Percentiles rank a stretch among this genome's conserved stretches.
These are phyloP conservation scores for Steinernema scapterisci DNA, from an alignment of 2,888 invertebrate species.

Conservation along the genomic window DNA sequence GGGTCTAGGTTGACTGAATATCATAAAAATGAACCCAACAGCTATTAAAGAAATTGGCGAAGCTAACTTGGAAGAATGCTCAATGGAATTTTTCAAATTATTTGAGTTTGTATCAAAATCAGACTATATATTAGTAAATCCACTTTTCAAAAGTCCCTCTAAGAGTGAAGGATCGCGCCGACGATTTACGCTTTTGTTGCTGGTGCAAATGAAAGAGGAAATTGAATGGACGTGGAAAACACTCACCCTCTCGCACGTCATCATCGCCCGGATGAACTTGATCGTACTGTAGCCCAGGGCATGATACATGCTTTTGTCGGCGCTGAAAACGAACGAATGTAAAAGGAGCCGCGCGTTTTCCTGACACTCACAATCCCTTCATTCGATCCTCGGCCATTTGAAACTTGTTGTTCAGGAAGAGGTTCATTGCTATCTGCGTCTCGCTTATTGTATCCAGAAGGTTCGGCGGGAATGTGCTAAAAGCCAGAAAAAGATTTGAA, in stretches of 20 bases:
- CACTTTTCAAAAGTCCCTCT: too few relatives aligned
- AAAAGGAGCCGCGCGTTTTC: background rate
- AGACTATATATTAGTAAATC: too few relatives aligned
- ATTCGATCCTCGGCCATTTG: conserved; percentile 80
- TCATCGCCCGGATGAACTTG: conserved; percentile 85
- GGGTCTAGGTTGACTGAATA: too few relatives aligned
- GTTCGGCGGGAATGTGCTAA: conserved; percentile 48
- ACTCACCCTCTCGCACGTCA: conserved; percentile 84
- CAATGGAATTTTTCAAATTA: too few relatives aligned
- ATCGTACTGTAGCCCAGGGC: conserved; percentile 86
- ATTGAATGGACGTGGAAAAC: background rate
- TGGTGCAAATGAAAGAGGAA: background rate
- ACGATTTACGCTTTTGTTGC: too few relatives aligned
- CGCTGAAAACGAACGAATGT: conserved; percentile 72
- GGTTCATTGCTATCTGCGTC: conserved; percentile 80
- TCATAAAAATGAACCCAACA: too few relatives aligned
- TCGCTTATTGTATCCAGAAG: conserved; percentile 78
- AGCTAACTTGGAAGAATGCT: too few relatives aligned
- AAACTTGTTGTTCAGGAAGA: conserved; percentile 90
- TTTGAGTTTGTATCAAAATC: too few relatives aligned
- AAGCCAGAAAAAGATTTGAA: conserved; percentile 48
- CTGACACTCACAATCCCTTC: conserved; percentile 77
- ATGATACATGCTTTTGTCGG: conserved; percentile 85
- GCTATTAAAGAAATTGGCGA: too few relatives aligned
- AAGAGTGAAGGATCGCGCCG: too few relatives aligned